A percentile compares a stretch with the other conserved stretches of the same genome.
These are phyloP conservation scores for Leptarthrus brevirostris DNA, from an alignment of 2,888 invertebrate genomes.

Conservation along the genomic window DNA sequence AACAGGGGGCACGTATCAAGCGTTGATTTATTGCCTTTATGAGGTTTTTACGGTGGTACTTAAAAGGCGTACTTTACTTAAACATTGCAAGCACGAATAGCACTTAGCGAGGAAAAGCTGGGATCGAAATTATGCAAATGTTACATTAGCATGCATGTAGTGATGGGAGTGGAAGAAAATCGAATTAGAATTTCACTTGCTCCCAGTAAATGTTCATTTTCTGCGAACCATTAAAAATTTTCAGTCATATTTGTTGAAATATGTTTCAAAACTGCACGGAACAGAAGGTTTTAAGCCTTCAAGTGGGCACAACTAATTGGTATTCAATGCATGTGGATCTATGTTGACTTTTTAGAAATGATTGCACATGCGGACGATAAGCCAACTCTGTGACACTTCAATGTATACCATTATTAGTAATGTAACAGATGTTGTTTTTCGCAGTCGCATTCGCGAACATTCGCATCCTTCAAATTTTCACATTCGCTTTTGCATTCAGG, in stretches of 20 bases:
- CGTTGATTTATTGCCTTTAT: slow-evolving; percentile 36
- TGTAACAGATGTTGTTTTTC: too few relatives aligned
- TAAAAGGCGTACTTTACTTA: slow-evolving; percentile 24
- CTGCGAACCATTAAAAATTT: not conserved
- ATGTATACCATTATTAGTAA: too few relatives aligned
- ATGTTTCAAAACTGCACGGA: not conserved
- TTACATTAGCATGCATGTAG: slow-evolving; percentile 40
- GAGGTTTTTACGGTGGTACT: slow-evolving; percentile 28
- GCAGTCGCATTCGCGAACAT: too few relatives aligned
- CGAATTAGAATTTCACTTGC: slow-evolving; percentile 33
- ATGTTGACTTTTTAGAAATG: too few relatives aligned
- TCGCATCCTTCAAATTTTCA: too few relatives aligned
- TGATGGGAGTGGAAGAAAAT: slow-evolving; percentile 23
- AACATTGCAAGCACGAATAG: slow-evolving; percentile 3
- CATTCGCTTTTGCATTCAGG: too few relatives aligned
- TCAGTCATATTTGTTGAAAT: not conserved
- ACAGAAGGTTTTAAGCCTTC: not conserved
- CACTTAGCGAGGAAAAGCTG: slow-evolving; percentile 1
- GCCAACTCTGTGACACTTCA: too few relatives aligned
- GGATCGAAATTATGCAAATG: slow-evolving; percentile 35
- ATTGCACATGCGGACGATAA: too few relatives aligned
- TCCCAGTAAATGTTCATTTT: not conserved
- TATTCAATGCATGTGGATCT: too few relatives aligned
- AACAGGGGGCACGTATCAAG: slow-evolving; percentile 36
- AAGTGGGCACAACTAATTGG: too few relatives aligned